A percentile compares a stretch with the other conserved stretches of the same genome.
phyloP scores from a whole-genome alignment of 2,888 invertebrate genomes.

The Drosophila percnosoma region DNA sequence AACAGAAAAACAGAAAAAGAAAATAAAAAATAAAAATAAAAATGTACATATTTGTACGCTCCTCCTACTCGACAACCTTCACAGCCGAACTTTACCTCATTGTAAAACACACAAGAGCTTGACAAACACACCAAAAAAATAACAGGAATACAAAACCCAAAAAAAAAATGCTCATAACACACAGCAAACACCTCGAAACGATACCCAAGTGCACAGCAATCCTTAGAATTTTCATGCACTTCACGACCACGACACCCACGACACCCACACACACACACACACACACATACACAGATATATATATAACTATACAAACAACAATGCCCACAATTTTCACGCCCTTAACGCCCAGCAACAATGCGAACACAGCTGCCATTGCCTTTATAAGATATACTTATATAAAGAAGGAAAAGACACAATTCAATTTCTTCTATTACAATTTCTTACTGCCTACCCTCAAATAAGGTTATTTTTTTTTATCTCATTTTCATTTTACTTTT shows the following conservation, averaged over 20 bases:
- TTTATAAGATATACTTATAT: constrained; percentile 29
- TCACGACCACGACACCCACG: constrained; percentile 20
- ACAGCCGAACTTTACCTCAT: constrained; percentile 81
- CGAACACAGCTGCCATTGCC: constrained; percentile 67
- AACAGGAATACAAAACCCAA: constrained; percentile 22
- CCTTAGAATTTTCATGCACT: constrained; percentile 61
- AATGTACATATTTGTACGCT: constrained; percentile 65
- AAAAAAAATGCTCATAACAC: constrained; percentile 30
- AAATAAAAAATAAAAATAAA: constrained; percentile 26
- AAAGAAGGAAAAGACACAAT: constrained; percentile 60
- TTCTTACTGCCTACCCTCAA: constrained; percentile 56
- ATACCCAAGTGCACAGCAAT: constrained; percentile 74
- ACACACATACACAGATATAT: constrained; percentile 7
- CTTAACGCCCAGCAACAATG: constrained; percentile 41
- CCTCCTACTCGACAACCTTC: constrained; percentile 62
- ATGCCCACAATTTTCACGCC: constrained; percentile 25
- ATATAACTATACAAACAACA: constrained; percentile 25
- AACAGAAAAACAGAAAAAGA: constrained; percentile 8
- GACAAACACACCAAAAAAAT: constrained; percentile 55
- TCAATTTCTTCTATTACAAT: constrained; percentile 79
- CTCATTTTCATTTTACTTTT: constrained; percentile 10
- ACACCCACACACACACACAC: constrained; percentile 2
- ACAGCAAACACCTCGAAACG: constrained; percentile 55
- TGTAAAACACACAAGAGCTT: constrained; percentile 68
- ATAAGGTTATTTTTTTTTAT: constrained; percentile 38